Evolutionary conservation across 2,888 invertebrate species (phyloP), one percentile per base, ranked within the genome.

Genomic region (Netelia inedita): DNA sequence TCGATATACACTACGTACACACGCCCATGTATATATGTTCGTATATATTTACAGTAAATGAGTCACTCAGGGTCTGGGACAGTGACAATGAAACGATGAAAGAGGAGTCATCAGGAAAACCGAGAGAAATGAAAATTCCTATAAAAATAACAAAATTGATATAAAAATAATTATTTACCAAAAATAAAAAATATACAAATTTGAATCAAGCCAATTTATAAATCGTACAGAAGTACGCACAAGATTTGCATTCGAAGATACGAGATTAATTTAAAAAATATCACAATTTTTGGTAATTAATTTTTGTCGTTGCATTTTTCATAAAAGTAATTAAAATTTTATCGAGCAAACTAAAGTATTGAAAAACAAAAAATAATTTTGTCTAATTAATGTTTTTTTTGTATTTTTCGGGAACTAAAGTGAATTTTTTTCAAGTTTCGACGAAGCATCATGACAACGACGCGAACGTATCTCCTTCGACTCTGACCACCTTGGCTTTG

Each of bases 401-500:
- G n/a, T n/a, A n/a, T n/a, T n/a, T n/a, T n/a, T n/a, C n/a, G n/a
- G n/a, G n/a, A n/a, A n/a, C n/a, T n/a, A n/a, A n/a, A n/a, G n/a
- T n/a, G 14, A 10, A 65, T 71, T 74, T 71, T 71, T 21, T 19
- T 35, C 43, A 35, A 35, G 6, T 35, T 35, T 35, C 35, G 23
- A 35, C 6, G 35, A 35, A 46, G 46, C 1, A 46, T 46, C 14
- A 11, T 11, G 46, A 10, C 11, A 14, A 14, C 2, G 14, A 46
- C 3, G 46, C 14, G 14, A 46, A 57, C 28, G 23, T 57, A 23
- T 63, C 16, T 76, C 78, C 35, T 43, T 61, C 3, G 65, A 78
- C 50, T 68, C 71, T 69, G 35, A 10, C n/a, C 69, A 74, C 82
- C 79, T 85, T 82, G 79, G 69, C 85, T 82, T 82, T 82, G 82